Base-by-base conservation (phyloP, 2,888 invertebrate genomes). In the Epsilonema sp. region DNA sequence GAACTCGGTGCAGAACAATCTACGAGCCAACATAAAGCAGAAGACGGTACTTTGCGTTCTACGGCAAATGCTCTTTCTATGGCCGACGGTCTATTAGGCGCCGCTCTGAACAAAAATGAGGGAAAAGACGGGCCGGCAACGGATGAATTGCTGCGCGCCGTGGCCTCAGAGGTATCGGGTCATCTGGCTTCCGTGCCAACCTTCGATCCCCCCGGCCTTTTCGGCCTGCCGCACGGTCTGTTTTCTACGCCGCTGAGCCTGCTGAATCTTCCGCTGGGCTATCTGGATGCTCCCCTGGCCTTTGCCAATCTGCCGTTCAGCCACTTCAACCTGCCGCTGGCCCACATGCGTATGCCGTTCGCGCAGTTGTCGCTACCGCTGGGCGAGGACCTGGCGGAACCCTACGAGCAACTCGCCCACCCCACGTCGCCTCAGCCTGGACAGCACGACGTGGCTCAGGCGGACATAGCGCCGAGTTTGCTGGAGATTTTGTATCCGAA, bases 401-500 rank as follows among this genome's bases (percentile, higher is more conserved):
- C n/a, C n/a, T n/a, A n/a, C n/a, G n/a, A 45, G 20, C 40, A 48
- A 23, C 16, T 49, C 4, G 5, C 41, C 24, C 38, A 45, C n/a
- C n/a, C n/a, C n/a, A n/a, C n/a, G n/a, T n/a, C n/a, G n/a, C n/a
- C n/a, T n/a, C n/a, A n/a, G n/a, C n/a, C n/a, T n/a, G n/a, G n/a
- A n/a, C n/a, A n/a, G n/a, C n/a, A n/a, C n/a, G n/a, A n/a, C n/a
- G 46, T 49, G 2, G 49, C 45, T 21, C 21, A 39, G 37, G 45
- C 49, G 36, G 49, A 49, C 24, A 46, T 49, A 2, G 45, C 49
- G 49, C 49, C 49, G 19, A 42, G 42, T 24, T 26, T 49, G 8
- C 46, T 49, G 20, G 42, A 49, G 40, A 11, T 46, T 2, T 41
- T 48, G 19, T 26, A 45, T n/a, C 48, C 48, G n/a, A 26, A 37